phyloP scores from a whole-genome alignment of 2,113 vertebrate species.

The Egretta garzetta region DNA sequence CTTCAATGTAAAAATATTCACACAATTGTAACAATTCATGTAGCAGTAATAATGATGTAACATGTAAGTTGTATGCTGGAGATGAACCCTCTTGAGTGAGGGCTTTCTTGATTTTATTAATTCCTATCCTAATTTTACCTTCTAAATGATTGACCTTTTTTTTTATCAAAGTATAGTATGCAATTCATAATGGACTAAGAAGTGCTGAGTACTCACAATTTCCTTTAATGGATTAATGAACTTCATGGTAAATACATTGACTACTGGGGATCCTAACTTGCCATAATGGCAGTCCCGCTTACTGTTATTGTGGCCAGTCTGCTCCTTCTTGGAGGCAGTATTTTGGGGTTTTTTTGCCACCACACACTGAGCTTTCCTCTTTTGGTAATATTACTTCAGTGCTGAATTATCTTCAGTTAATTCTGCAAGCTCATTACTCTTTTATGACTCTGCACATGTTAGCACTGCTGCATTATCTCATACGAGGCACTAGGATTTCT shows the following conservation, averaged over 20 bases:
- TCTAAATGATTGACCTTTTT: neutral
- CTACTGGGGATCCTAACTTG: neutral
- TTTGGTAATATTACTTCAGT: neutral
- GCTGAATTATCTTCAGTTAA: slow-evolving; percentile 34
- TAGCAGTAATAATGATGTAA: neutral
- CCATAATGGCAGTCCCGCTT: neutral
- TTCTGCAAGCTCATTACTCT: slow-evolving; percentile 45
- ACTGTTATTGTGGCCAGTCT: neutral
- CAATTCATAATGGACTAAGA: neutral
- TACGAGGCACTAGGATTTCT: slow-evolving; percentile 22
- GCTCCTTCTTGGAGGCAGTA: neutral
- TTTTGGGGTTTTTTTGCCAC: neutral
- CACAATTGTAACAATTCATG: neutral
- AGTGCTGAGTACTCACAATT: neutral
- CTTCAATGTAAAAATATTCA: neutral
- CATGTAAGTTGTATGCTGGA: neutral
- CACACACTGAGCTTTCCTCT: neutral
- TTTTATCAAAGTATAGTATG: neutral
- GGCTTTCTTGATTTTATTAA: neutral
- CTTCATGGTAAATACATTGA: neutral
- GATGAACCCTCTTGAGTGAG: neutral
- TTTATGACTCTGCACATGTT: slow-evolving; percentile 34
- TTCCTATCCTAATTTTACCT: neutral
- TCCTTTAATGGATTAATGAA: neutral
- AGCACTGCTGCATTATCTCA: slow-evolving; percentile 22